Evolutionary conservation across 2,113 vertebrate genomes (phyloP), one percentile per base, ranked within the genome.

Genomic region (Thalassarche chlororhynchos): DNA sequence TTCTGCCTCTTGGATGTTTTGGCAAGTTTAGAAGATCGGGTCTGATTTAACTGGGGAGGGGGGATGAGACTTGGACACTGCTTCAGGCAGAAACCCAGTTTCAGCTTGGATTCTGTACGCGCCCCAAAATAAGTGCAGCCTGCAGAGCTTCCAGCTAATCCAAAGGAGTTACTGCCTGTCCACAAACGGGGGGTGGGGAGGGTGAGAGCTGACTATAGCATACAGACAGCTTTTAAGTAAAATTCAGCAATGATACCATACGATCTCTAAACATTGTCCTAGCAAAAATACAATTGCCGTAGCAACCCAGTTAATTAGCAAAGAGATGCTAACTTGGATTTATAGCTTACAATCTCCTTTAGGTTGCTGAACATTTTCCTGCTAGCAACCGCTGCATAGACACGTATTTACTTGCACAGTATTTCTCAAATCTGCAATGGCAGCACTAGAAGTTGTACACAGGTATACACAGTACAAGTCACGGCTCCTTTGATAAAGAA

Each of bases 1-100:
- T 14, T 28, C 49, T 5, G 28, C 36, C 10, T 3, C 23, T 5
- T 2, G 0, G 14, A 2, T 5, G 6, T 6, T 9, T 4, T 6
- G 26, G 32, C 20, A 58, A 2, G 29, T 5, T 52, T 12, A 17
- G 13, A 8, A 20, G 12, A 5, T 19, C 1, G 0, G 15, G 10
- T 21, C 14, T 5, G 36, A 12, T 36, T 10, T 60, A 40, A 28
- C n/a, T 5, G 32, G 49, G 72, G 15, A 23, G 69, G 17, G 26
- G 26, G 25, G 46, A 3, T 7, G 9, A 78, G 52, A 14, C 10
- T 12, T 18, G 13, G 64, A 4, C 11, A 1, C 16, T 3, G 40
- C 29, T n/a, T 54, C 60, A 32, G 60, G 44, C 84, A 51, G 55
- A 24, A 29, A 4, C 32, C 7, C 32, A 3, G 14, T 9, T 46